A percentile compares a stretch with the other conserved stretches of the same genome.
These are phyloP conservation scores for Falco peregrinus DNA, from an alignment of 2,797 vertebrate genomes.

Conservation along the genomic window DNA sequence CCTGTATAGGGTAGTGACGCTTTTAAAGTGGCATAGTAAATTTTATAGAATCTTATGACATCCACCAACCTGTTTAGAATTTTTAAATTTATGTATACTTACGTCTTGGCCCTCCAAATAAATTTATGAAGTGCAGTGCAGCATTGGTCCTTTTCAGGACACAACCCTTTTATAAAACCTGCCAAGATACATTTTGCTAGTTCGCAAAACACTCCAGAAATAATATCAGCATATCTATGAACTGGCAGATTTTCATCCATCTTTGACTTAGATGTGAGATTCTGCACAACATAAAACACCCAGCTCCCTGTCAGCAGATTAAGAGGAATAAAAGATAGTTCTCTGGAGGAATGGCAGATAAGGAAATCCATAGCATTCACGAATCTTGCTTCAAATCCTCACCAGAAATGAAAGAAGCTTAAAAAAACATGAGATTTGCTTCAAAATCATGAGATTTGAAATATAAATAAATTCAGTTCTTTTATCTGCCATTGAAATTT, in stretches of 20 bases:
- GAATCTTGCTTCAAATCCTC: neutral
- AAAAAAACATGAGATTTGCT: neutral
- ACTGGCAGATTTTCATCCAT: neutral
- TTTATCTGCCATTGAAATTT: conserved; percentile 56
- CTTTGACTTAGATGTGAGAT: conserved; percentile 13
- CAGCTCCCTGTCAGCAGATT: neutral
- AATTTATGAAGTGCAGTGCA: neutral
- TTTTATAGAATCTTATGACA: neutral
- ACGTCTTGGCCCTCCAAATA: neutral
- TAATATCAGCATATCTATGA: neutral
- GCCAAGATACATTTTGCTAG: neutral
- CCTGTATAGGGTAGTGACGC: neutral
- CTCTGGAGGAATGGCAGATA: neutral
- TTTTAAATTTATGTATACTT: neutral
- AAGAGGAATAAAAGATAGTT: neutral
- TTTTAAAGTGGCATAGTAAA: neutral
- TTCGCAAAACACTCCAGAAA: neutral
- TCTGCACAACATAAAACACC: neutral
- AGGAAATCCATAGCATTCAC: neutral
- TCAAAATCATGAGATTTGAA: neutral
- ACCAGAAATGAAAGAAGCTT: neutral
- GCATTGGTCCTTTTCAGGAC: neutral
- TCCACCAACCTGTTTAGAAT: neutral
- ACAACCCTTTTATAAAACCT: neutral
- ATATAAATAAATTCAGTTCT: neutral